Evolutionary conservation across 1,140 invertebrate species (phyloP), one percentile per base, ranked within the genome.

Genomic region (Pachypeltis micranthus): DNA sequence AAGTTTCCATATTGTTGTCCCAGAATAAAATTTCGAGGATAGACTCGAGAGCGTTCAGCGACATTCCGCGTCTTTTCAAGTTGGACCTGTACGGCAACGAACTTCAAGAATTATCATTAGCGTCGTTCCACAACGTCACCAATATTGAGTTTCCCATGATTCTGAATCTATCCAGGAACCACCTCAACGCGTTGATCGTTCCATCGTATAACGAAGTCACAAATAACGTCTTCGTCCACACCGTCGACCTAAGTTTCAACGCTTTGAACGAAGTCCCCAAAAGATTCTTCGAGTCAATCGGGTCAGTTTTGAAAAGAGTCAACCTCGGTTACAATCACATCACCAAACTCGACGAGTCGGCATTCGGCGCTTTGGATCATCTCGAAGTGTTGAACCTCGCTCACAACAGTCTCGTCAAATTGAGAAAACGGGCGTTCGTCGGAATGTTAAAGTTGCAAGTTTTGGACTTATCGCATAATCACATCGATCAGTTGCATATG

Each of bases 401-500:
- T 58, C 80, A 86, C 68, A 93, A 93, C 70, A 81, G 80, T 62
- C 81, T 93, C 56, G 79, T 80, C 65, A 73, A 79, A n/a, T 72
- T 92, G 55, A 80, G 84, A 70, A 81, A 84, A 70, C 81, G 86
- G 72, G 84, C 87, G 16, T 89, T 90, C 69, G 79, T 81, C 65
- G 85, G 85, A 16, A 69, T 92, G 16, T 77, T 81, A 54, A 81
- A 80, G 31, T 72, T 93, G 7, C 88, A 91, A 72, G 80, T 85
- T 59, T 70, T 94, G n/a, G 88, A 93, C 72, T 72, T 94, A 1
- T 87, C 85, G 59, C 80, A 82, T 66, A 94, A 93, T 73, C 73
- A 79, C 4, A 80, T 93, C 26, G 80, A 82, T 28, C 84, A 87
- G 68, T 74, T 93, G 62, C 84, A 87, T n/a, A 81, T 83, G 14